These are phyloP conservation scores for Papilio xuthus DNA, from an alignment of 1,140 invertebrate species.

Conservation along the genomic window DNA sequence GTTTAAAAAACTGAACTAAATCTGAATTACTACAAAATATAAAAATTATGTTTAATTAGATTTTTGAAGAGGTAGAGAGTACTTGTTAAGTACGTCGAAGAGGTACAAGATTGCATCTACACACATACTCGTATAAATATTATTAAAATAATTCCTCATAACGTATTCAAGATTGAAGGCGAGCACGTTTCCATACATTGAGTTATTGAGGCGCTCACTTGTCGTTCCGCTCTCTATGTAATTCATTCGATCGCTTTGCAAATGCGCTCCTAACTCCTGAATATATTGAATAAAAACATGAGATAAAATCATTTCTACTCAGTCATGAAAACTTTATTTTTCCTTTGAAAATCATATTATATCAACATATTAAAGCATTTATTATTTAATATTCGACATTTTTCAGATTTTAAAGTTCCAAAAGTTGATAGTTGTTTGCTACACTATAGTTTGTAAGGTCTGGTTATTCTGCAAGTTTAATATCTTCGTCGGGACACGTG, in stretches of 20 bases:
- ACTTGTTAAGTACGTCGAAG: neutral
- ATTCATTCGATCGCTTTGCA: constrained; percentile 16
- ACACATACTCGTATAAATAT: neutral
- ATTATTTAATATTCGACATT: neutral
- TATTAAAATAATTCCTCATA: neutral
- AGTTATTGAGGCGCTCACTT: constrained; percentile 15
- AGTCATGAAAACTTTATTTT: neutral
- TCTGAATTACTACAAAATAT: too few species aligned
- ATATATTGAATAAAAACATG: constrained; percentile 9
- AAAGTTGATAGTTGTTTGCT: neutral
- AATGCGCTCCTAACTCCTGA: neutral
- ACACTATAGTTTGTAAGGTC: neutral
- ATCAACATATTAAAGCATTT: neutral
- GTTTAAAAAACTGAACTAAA: too few species aligned
- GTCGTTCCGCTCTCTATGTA: constrained; percentile 13
- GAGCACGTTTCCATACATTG: neutral
- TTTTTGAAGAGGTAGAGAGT: too few species aligned
- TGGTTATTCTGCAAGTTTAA: neutral
- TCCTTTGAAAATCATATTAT: neutral
- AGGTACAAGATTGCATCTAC: neutral
- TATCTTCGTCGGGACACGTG: neutral
- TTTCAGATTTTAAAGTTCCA: too few species aligned
- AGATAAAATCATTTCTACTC: constrained; percentile 5
- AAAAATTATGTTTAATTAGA: neutral
- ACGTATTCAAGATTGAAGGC: neutral